Evolutionary conservation across 2,113 vertebrate species (phyloP), one percentile per base, ranked within the genome.

Genomic region (Oxygymnocypris stewartii): DNA sequence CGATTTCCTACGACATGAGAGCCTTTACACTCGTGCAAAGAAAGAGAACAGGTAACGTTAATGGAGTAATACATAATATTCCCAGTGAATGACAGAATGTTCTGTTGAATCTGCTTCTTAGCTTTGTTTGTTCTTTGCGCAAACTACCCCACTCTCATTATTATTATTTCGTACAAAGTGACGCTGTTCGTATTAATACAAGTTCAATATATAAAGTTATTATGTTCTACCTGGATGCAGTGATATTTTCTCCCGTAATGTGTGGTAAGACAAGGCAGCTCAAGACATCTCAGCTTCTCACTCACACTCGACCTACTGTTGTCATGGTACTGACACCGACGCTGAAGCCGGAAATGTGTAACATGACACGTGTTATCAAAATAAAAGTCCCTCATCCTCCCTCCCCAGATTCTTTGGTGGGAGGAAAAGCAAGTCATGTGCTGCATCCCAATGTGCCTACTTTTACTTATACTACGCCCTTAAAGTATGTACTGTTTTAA

Each of bases 281-380:
- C 91, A 92, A 90, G 89, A 89, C 87, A 88, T n/a, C 67, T 59
- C 84, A 84, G 74, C 54, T 67, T 71, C 61, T 85, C 42, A 35
- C 83, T n/a, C n/a, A n/a, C n/a, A 65, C 91, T 91, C 93, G 91
- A 92, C 92, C 92, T 90, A 83, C 90, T 91, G 95, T 96, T 96
- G 94, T 95, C 94, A 96, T 96, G 92, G 88, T 92, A 93, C 90
- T 93, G 91, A 93, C 92, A 89, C 92, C 91, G 61, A 88, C 86
- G 54, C 69, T 57, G 10, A 28, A 79, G 47, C 75, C 54, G 4
- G 51, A 10, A 86, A 1, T n/a, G 51, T 12, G 37, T 25, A 1
- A 63, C 42, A 44, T 73, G 3, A 23, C 44, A 14, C 28, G 61
- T 20, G 8, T 35, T 69, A 5, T 12, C 85, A 86, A 82, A 86